Percentiles rank a stretch among this genome's conserved stretches.
phyloP scores from a whole-genome alignment of 2,797 vertebrate genomes.

The Takifugu rubripes region DNA sequence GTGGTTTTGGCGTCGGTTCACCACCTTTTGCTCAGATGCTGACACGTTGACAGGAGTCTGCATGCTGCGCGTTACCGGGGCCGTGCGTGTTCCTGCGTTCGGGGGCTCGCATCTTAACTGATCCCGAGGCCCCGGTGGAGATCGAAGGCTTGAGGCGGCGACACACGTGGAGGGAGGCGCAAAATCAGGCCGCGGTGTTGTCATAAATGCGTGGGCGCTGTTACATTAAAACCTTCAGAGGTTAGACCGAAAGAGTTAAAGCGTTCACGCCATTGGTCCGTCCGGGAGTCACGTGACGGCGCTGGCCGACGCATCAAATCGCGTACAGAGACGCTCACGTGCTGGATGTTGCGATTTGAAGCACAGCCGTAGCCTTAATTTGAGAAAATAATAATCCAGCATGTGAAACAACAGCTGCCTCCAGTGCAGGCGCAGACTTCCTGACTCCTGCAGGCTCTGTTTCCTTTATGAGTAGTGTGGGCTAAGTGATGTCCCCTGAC shows the following conservation, averaged over 20 bases:
- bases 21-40: slow-evolving; percentile 8
- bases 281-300: slow-evolving; percentile 62
- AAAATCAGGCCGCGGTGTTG: slow-evolving; percentile 25
- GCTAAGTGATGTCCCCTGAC: slow-evolving; percentile 32
- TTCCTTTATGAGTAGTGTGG: slow-evolving; percentile 24
- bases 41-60: slow-evolving; percentile 24
- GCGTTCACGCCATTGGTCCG: slow-evolving; percentile 61
- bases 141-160: slow-evolving; percentile 1
- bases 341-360: slow-evolving; percentile 25
- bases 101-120: slow-evolving; percentile 38
- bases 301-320: slow-evolving; percentile 55
- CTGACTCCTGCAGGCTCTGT: slow-evolving; percentile 30
- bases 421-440: slow-evolving; percentile 23
- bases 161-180: slow-evolving; percentile 11
- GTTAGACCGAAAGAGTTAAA: slow-evolving; percentile 71
- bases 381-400: too few relatives aligned
- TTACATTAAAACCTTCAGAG: slow-evolving; percentile 52
- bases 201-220: slow-evolving; percentile 60
- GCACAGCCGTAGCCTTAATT: too few relatives aligned
- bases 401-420: too few relatives aligned
- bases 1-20: neutral
- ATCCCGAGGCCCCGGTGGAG: slow-evolving; percentile 26
- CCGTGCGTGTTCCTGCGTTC: slow-evolving; percentile 14
- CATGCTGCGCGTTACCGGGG: neutral
- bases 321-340: slow-evolving; percentile 34